A percentile compares a stretch with the other conserved stretches of the same genome.
Evolutionary conservation across 2,113 vertebrate genomes (phyloP).

Genomic region (Gadus chalcogrammus): DNA sequence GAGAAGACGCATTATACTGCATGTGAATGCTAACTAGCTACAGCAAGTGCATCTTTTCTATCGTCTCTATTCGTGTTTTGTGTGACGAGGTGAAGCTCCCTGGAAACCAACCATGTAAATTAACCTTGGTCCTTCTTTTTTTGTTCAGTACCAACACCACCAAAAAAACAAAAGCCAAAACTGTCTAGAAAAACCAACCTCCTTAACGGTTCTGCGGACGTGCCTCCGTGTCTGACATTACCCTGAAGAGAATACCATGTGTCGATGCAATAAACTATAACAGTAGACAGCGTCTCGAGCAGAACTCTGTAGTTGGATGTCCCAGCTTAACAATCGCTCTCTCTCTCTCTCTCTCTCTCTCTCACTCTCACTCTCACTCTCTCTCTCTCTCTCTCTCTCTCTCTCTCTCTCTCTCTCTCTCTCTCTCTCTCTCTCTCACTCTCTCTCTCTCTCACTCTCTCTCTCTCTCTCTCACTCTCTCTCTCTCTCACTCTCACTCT

Average conservation of each 20-base stretch:
- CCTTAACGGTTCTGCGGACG: constrained; percentile 33
- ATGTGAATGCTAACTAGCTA: constrained; percentile 87
- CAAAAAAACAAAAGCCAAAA: constrained; percentile 56
- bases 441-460: constrained; percentile 20
- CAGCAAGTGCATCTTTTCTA: constrained; percentile 79
- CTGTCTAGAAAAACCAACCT: constrained; percentile 50
- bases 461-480: constrained; percentile 20
- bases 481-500: constrained; percentile 44
- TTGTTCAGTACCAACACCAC: constrained; percentile 54
- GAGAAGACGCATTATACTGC: constrained; percentile 79
- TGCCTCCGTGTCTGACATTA: constrained; percentile 28
- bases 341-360: constrained; percentile 34
- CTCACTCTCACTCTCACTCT: constrained; percentile 8
- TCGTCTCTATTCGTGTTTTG: constrained; percentile 80
- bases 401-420: constrained; percentile 12
- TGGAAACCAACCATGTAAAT: constrained; percentile 66
- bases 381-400: constrained; percentile 31
- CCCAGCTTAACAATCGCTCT: constrained; percentile 28
- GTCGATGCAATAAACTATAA: constrained; percentile 66
- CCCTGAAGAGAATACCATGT: constrained; percentile 61
- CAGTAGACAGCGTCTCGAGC: constrained; percentile 48
- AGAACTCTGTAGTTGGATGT: constrained; percentile 34
- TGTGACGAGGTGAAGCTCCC: constrained; percentile 80
- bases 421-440: constrained; percentile 20
- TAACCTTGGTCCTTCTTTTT: constrained; percentile 77